Conservation (phyloP, 2,797 vertebrate genomes). For the Labeo calbasu region DNA sequence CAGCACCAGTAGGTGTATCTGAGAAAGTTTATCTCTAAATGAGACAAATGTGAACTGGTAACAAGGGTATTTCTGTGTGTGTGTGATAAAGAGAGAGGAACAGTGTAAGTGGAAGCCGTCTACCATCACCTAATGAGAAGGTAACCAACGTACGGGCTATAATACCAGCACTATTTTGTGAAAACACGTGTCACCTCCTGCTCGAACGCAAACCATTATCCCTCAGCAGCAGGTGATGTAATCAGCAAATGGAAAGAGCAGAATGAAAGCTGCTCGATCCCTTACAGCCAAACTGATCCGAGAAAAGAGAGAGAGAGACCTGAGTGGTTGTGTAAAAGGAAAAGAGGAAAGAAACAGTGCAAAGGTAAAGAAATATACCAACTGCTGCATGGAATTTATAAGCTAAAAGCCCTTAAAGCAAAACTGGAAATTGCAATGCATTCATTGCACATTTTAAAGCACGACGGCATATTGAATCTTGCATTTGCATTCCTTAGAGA, state of each 20-base stretch:
- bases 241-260: conserved; percentile 70
- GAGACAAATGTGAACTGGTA: neutral
- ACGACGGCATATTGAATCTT: neutral
- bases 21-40: neutral
- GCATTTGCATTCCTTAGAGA: neutral
- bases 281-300: conserved; percentile 49
- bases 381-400: neutral
- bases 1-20: neutral
- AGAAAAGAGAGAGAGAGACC: conserved; percentile 38
- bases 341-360: neutral
- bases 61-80: conserved; percentile 3
- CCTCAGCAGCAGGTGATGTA: conserved; percentile 65
- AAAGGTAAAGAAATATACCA: neutral
- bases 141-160: neutral
- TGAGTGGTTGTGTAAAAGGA: neutral
- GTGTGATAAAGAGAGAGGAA: conserved; percentile 3
- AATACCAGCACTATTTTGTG: neutral
- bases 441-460: neutral
- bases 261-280: conserved; percentile 64
- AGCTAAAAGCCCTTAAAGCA: neutral
- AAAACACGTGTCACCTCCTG: conserved; percentile 36
- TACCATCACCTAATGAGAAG: neutral
- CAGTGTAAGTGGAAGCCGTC: neutral
- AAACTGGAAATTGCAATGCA: neutral
- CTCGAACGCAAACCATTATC: conserved; percentile 65